Base-by-base conservation (phyloP, 1,140 invertebrate species). In the Chrysomallon squamiferum region DNA sequence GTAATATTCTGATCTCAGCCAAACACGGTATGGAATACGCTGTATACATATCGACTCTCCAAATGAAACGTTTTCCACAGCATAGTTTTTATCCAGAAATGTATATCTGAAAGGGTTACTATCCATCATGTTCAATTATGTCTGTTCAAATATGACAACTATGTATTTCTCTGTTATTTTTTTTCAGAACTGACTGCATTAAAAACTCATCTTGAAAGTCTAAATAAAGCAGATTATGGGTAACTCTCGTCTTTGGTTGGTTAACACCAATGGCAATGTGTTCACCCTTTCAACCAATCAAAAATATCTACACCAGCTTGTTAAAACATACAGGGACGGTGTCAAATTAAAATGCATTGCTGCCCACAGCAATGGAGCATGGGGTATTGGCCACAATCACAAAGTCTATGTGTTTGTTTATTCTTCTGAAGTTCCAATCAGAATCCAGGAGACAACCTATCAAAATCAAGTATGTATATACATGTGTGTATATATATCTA, bases 391-490 rank as follows among this genome's bases (percentile, higher is more conserved):
- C 50, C 92, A 94, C 1, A 94, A 96, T 84, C 90, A 95, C 69
- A 94, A 96, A 85, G 91, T 95, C 47, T 96, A 96, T 84, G 90
- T 96, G 2, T 94, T 93, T 83, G 93, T 96, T 22, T 91, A 94
- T 80, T 92, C 92, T 2, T 86, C 93, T 43, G 94, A 96, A 85
- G 91, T 96, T 78, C 94, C 95, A 0, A 96, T 96, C 65, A 87
- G 93, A 68, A 92, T 95, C 0, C 91, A 92, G 82, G 94, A 95
- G 86, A 93, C 95, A 83, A 91, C 93, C 5, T 97, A 93, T 84
- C 94, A 97, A 87, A 96, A 97, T 86, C 93, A 96, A 87, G 91
- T 92, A 86, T n/a, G n/a, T n/a, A n/a, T n/a, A n/a, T 29, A n/a
- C 27, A 13, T 56, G 45, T 27, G 29, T n/a, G n/a, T n/a, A n/a